Base-by-base conservation (phyloP, 2,113 vertebrate species). In the Callorhinus ursinus region DNA sequence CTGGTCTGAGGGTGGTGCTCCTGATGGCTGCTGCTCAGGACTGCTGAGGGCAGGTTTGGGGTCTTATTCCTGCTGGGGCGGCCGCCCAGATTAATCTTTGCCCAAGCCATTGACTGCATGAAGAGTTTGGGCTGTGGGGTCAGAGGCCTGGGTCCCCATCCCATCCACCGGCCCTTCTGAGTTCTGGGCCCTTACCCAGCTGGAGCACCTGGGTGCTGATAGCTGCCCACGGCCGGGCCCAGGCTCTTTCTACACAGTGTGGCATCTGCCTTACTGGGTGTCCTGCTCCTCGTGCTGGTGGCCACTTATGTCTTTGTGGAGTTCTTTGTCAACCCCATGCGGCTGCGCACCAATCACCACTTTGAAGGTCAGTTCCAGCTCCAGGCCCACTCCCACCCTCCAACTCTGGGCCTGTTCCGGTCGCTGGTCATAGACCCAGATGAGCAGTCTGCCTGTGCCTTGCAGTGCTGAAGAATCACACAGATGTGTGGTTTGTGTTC, bases 241-340 rank as follows among this genome's bases (percentile, higher is more conserved):
- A 99, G 99, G 99, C 98, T 99, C 86, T 99, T 99, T 97, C 85
- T 99, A 97, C 99, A 99, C 96, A 99, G 99, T 6, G 99, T 99
- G 77, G 98, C 99, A 31, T 99, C 99, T 0, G 99, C 99, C 96
- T 98, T 99, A 31, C 76, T 99, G 96, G 99, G 99, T 4, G 99
- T 99, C 42, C 98, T 98, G 61, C 98, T 99, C 19, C 98, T 99
- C 76, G 98, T 99, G 84, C 98, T 99, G 24, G 49, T 99, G 0
- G 98, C 99, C 95, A 99, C 98, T 28, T 99, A 99, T 28, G 97
- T 99, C 97, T 99, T 99, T 61, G 98, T 99, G 49, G 99, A 99
- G 96, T 99, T 99, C 98, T 99, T 99, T 96, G 4, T 99, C 67
- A 99, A 99, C 88, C 99, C 99, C 3, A 97, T 93, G 61, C 98